Base-by-base conservation (phyloP, 2,113 vertebrate genomes). In the Entomyzon cyanotis region DNA sequence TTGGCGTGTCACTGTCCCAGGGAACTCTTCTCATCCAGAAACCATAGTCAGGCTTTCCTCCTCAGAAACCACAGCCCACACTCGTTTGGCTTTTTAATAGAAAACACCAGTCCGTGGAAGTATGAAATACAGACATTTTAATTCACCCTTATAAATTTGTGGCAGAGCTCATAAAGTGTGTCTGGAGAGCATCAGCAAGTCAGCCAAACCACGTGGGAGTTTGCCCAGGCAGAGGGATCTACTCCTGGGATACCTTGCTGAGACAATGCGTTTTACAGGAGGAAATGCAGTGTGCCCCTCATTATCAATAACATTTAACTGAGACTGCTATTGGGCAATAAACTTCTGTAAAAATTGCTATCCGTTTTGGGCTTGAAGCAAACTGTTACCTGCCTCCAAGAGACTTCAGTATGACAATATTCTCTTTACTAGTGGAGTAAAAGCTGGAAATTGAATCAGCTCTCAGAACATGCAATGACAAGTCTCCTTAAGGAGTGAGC, bases 111-210 rank as follows among this genome's bases (percentile, higher is more conserved):
- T 24, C n/a, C 17, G 4, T 50, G 39, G n/a, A 80, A 92, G 62
- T 50, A 87, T 25, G 42, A 89, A 96, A 87, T 55, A 62, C 33
- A 87, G 70, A 55, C 55, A 39, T 90, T 94, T 94, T 52, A 94
- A 87, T 89, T 89, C 80, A 67, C n/a, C 71, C 87, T 65, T 87
- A 67, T 70, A 95, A 83, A 81, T 88, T 67, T 62, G 82, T 35
- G 82, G 85, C 63, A 50, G 67, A 76, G 79, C 84, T 83, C 18
- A 1, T 78, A 56, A 87, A 92, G 56, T 1, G 44, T 63, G 90
- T 71, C 95, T 95, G 95, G 91, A 87, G 85, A 95, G 79, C 77
- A 68, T 95, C 86, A 93, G 60, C 55, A 11, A 33, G 70, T 11
- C 62, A 67, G 89, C 33, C 89, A 87, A 71, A 59, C 10, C 80